Evolutionary conservation across 2,113 vertebrate genomes (phyloP).

Genomic region (Phrynosoma platyrhinos): DNA sequence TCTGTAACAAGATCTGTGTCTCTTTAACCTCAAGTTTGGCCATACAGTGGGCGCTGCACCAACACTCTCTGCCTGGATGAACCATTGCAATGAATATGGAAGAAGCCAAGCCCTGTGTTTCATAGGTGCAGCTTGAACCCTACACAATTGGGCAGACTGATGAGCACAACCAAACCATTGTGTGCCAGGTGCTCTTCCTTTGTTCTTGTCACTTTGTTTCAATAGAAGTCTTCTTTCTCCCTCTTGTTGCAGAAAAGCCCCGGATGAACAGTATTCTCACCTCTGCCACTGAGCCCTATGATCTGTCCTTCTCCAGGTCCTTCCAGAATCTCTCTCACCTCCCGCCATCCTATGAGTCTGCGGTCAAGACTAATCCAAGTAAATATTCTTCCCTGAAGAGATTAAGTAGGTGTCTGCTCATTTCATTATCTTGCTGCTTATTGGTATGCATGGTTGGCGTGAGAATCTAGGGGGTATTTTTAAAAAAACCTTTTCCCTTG

Average conservation of each 20-base stretch:
- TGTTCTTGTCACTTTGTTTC: neutral
- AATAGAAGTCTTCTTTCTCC: conserved; percentile 16
- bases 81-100: neutral
- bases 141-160: neutral
- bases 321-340: conserved; percentile 99
- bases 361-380: conserved; percentile 93
- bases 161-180: neutral
- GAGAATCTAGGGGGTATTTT: neutral
- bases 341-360: conserved; percentile 96
- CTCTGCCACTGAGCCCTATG: conserved; percentile 96
- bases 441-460: neutral
- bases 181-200: neutral
- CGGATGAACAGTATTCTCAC: conserved; percentile 96
- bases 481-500: neutral
- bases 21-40: neutral
- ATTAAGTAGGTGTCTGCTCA: conserved; percentile 89
- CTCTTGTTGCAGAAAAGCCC: conserved; percentile 86
- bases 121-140: neutral
- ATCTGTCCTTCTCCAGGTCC: conserved; percentile 97
- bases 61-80: neutral
- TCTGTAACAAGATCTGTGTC: neutral
- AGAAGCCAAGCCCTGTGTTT: neutral
- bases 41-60: fast-evolving
- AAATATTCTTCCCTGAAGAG: conserved; percentile 98
- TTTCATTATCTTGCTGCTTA: conserved; percentile 47